phyloP scores from a whole-genome alignment of 2,113 vertebrate genomes.

The Daubentonia madagascariensis region DNA sequence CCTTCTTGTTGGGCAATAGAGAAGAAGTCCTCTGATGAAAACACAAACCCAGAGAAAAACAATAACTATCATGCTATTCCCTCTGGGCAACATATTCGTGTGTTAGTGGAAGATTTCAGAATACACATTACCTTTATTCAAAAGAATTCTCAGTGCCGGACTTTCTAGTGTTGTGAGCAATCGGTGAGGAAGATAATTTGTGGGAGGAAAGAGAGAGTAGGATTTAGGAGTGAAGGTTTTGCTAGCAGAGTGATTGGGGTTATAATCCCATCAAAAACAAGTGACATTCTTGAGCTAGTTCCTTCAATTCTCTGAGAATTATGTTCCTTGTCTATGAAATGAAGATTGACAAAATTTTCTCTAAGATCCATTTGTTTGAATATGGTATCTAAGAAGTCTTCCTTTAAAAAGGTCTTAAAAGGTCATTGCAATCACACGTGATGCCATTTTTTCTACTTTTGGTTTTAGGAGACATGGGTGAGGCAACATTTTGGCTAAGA shows the following conservation, averaged over 20 bases:
- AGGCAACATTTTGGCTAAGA: not conserved
- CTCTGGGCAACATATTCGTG: not conserved
- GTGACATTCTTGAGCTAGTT: not conserved
- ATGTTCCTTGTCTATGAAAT: not conserved
- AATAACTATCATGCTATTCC: not conserved
- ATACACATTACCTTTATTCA: not conserved
- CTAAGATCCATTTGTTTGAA: not conserved
- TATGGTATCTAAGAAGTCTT: not conserved
- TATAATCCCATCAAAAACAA: not conserved
- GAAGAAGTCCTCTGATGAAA: not conserved
- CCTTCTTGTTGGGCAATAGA: not conserved
- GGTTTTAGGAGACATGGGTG: not conserved
- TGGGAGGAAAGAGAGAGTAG: not conserved
- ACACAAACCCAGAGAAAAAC: not conserved
- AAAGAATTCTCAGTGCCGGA: not conserved
- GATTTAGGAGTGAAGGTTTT: not conserved
- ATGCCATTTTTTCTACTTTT: not conserved
- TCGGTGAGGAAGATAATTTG: not conserved
- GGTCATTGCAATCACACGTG: not conserved
- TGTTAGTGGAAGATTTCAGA: not conserved
- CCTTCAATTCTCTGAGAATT: not conserved
- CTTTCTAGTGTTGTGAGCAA: not conserved
- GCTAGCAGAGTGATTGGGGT: not conserved
- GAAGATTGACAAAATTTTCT: not conserved
- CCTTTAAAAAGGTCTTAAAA: not conserved